Evolutionary conservation across 2,888 invertebrate genomes (phyloP).

Genomic region (Rambutsinella grinnellia): DNA sequence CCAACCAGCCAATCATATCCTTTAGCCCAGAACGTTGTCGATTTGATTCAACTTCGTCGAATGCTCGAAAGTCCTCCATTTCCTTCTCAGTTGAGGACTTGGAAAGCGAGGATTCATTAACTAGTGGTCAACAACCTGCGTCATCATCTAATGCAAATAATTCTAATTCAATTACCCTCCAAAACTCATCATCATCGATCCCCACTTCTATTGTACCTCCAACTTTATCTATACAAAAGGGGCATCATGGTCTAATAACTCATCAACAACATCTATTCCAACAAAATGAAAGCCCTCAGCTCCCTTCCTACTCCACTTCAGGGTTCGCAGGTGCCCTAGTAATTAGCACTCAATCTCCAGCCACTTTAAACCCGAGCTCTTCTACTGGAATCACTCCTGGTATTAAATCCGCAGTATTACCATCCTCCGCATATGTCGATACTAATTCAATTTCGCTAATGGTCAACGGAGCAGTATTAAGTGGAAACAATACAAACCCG

Average conservation of each 20-base stretch:
- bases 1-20: slow-evolving; percentile 61
- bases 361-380: neutral
- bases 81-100: slow-evolving; percentile 42
- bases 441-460: slow-evolving; percentile 42
- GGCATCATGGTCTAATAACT: neutral
- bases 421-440: slow-evolving; percentile 2
- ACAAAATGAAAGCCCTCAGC: slow-evolving; percentile 14
- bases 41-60: slow-evolving; percentile 43
- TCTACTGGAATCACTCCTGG: neutral
- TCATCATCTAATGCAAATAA: slow-evolving; percentile 12
- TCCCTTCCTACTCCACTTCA: slow-evolving; percentile 5
- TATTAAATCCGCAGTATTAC: slow-evolving; percentile 3
- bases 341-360: slow-evolving; percentile 39
- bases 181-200: slow-evolving; percentile 1
- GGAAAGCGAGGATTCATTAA: slow-evolving; percentile 17
- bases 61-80: slow-evolving; percentile 32
- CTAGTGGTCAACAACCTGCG: neutral
- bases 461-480: slow-evolving; percentile 47
- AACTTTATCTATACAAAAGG: neutral
- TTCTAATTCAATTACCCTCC: slow-evolving; percentile 16
- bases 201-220: neutral
- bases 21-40: slow-evolving; percentile 63
- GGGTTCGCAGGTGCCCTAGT: slow-evolving; percentile 10
- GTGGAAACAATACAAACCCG: slow-evolving; percentile 3
- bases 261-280: slow-evolving; percentile 14